phyloP scores from a whole-genome alignment of 2,797 vertebrate species.

The Scyliorhinus canicula region DNA sequence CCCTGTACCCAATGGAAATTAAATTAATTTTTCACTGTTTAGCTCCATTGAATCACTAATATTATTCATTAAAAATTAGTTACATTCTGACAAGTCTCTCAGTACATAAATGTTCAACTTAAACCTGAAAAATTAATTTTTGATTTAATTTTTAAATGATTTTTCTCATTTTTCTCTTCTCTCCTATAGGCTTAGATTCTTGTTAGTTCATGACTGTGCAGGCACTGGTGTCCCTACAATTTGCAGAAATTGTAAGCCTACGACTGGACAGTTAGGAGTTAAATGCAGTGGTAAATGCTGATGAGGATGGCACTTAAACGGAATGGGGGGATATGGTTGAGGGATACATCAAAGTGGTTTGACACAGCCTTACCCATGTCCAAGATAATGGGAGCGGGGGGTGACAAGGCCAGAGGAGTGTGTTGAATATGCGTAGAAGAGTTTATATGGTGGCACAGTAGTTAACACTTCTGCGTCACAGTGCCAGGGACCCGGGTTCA shows the following conservation, averaged over 20 bases:
- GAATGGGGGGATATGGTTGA: background rate
- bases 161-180: background rate
- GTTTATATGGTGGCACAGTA: background rate
- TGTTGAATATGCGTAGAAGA: background rate
- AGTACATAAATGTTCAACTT: background rate
- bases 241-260: background rate
- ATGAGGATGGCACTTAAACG: background rate
- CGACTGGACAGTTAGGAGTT: background rate
- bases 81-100: background rate
- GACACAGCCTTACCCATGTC: background rate
- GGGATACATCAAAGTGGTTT: background rate
- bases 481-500: too few relatives aligned
- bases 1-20: background rate
- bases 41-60: background rate
- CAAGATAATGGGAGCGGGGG: background rate
- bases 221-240: background rate
- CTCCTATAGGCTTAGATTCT: background rate
- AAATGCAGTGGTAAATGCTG: background rate
- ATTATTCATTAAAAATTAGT: background rate
- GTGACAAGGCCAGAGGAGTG: background rate
- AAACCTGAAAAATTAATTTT: background rate
- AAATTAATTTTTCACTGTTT: background rate
- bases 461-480: too few relatives aligned
- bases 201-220: background rate
- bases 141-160: background rate